phyloP scores from a whole-genome alignment of 2,797 vertebrate species.

The Cyclura pinguis region DNA sequence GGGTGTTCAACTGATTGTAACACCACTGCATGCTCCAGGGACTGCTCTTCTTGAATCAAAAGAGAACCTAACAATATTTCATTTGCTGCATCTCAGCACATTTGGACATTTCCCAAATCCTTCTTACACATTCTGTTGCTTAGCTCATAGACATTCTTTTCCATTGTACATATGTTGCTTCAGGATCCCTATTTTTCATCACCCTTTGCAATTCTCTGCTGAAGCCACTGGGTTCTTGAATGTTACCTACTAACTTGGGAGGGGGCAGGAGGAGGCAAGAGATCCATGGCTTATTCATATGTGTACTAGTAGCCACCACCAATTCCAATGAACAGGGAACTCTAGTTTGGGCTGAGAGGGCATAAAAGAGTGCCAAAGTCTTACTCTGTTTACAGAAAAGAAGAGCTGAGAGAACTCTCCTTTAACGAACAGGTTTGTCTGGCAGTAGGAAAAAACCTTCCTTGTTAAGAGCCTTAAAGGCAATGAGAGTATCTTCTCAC shows the following conservation, averaged over 20 bases:
- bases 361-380: too few relatives aligned
- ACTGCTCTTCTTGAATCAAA: background rate
- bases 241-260: background rate
- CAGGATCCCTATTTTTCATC: background rate
- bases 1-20: background rate
- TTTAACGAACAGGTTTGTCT: background rate
- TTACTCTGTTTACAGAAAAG: background rate
- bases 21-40: background rate
- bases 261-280: background rate
- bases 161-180: background rate
- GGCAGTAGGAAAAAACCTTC: background rate
- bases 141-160: background rate
- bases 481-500: background rate
- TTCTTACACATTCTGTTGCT: background rate
- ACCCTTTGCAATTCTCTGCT: background rate
- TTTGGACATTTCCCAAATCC: background rate
- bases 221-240: background rate
- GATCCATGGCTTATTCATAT: background rate
- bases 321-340: background rate
- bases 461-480: background rate
- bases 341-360: background rate
- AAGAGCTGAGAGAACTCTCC: background rate
- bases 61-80: background rate
- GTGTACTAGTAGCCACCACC: background rate
- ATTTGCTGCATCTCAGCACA: background rate